These are phyloP conservation scores for Lepidothrix coronata DNA, from an alignment of 2,113 vertebrate species.

Conservation along the genomic window DNA sequence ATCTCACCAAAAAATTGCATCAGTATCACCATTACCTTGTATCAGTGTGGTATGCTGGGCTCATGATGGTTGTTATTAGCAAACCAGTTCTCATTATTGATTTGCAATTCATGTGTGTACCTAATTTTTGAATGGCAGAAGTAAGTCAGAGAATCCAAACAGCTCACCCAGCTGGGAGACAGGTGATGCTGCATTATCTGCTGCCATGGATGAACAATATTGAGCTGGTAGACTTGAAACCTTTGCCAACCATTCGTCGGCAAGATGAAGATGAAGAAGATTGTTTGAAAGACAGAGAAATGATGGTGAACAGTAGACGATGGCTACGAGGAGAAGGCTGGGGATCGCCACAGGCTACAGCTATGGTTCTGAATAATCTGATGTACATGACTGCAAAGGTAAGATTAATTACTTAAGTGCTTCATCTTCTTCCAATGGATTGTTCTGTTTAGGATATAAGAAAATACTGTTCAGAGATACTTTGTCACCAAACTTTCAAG, in stretches of 20 bases:
- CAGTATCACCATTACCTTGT: background rate
- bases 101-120: background rate
- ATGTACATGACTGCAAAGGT: constrained; percentile 99
- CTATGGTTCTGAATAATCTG: constrained; percentile 98
- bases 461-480: background rate
- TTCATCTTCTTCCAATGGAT: background rate
- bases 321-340: constrained; percentile 96
- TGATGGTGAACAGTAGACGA: constrained; percentile 95
- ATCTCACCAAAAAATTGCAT: background rate
- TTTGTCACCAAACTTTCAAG: background rate
- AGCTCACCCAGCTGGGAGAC: constrained; percentile 92
- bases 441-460: background rate
- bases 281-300: constrained; percentile 82
- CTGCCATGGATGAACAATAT: constrained; percentile 99
- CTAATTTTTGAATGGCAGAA: constrained; percentile 75
- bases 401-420: background rate
- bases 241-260: constrained; percentile 77
- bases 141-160: constrained; percentile 98
- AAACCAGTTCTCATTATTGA: background rate
- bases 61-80: background rate
- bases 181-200: constrained; percentile 97
- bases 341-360: constrained; percentile 95
- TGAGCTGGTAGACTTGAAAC: constrained; percentile 92
- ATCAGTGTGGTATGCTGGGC: background rate
- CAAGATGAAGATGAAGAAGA: constrained; percentile 91